These are phyloP conservation scores for Brachyrhaphis roseni DNA, from an alignment of 2,797 vertebrate genomes.

Conservation along the genomic window DNA sequence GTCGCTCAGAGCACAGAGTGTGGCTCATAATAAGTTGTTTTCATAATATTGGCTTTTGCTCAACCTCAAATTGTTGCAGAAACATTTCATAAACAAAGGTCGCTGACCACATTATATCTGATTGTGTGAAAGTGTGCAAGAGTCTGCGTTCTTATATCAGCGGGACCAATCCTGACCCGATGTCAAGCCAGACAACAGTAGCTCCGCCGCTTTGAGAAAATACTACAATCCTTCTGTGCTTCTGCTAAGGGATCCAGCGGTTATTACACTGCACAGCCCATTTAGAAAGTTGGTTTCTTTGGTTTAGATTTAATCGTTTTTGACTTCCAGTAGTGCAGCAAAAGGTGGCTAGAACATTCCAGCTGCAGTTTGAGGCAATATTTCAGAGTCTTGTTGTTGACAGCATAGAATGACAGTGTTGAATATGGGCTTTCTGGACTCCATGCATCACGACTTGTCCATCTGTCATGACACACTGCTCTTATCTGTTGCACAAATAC, in stretches of 20 bases:
- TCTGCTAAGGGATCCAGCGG: conserved; percentile 67
- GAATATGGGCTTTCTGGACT: neutral
- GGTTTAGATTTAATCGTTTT: conserved; percentile 62
- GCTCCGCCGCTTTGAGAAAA: conserved; percentile 37
- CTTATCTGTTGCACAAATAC: conserved; percentile 42
- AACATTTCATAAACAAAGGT: neutral
- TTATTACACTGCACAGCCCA: conserved; percentile 61
- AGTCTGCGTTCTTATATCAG: conserved; percentile 30
- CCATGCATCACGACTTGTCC: conserved; percentile 7
- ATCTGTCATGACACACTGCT: conserved; percentile 44
- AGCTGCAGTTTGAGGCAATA: conserved; percentile 6
- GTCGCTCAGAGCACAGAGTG: neutral
- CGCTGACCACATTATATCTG: conserved; percentile 17
- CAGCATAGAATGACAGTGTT: neutral
- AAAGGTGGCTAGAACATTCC: conserved; percentile 17
- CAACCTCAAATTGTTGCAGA: neutral
- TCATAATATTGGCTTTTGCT: neutral
- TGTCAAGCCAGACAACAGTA: conserved; percentile 45
- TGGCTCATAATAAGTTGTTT: neutral
- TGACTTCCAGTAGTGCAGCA: conserved; percentile 34
- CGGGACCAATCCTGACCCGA: conserved; percentile 27
- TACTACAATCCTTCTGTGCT: conserved; percentile 55
- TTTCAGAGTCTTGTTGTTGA: conserved; percentile 28
- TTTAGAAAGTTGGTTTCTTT: conserved; percentile 60
- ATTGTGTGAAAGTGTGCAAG: conserved; percentile 16